Base-by-base conservation (phyloP, 2,888 invertebrate genomes). In the Xiphydria camelus region DNA sequence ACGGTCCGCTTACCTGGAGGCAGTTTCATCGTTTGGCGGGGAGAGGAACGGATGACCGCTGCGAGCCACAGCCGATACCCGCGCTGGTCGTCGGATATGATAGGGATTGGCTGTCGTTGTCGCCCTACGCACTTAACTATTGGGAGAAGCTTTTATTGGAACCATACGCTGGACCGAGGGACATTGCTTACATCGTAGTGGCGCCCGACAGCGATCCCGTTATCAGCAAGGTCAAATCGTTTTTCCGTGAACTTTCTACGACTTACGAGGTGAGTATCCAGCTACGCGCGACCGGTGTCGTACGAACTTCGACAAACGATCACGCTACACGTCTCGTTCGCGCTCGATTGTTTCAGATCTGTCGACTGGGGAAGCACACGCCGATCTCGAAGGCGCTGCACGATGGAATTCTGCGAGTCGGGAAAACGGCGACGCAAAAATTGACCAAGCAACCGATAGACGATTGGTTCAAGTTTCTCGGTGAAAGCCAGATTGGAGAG, bases 121-220 rank as follows among this genome's bases (percentile, higher is more conserved):
- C 96, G n/a, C 97, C 97, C 0, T 91, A 94, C 73, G 91, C 95
- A 36, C 82, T 97, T 29, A 87, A 91, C 49, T 94, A 91, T 73
- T 98, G 98, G 98, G 98, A 99, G 75, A 89, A 94, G 65, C 81
- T 98, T n/a, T 79, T 92, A n/a, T 79, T 99, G 7, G 97, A 98
- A 74, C 99, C 99, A 0, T 96, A 94, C 75, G 90, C 95, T n/a
- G 91, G 92, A 69, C 84, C 93, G 4, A 82, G 97, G 21, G 97
- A 99, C 74, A 87, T 99, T 1, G 94, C 92, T 17, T 99, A 98
- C 73, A 83, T 97, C 25, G 94, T 97, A 4, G 85, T 99, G 0
- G 89, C 94, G 21, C 96, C 98, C 0, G 97, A 98, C 68, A 91
- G 88, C 67, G 91, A 94, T 44, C 87, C 86, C 54, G 82, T 95